Percentiles rank a stretch among this genome's conserved stretches.
phyloP scores from a whole-genome alignment of 2,888 invertebrate genomes.

The Nomada flava region DNA sequence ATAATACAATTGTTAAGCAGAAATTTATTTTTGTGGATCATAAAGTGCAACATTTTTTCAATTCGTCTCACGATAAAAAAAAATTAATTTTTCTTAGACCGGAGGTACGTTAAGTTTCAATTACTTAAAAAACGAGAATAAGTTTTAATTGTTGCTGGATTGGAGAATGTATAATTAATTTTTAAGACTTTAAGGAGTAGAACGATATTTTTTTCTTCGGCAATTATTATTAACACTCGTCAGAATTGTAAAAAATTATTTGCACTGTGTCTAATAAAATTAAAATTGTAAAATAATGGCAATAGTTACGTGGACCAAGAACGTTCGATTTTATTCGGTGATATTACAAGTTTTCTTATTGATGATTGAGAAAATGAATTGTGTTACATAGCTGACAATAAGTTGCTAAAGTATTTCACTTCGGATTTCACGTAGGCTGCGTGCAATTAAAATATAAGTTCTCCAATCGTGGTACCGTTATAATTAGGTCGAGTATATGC shows the following conservation, averaged over 20 bases:
- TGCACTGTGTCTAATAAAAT: background rate
- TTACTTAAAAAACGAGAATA: background rate
- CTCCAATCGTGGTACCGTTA: constrained; percentile 54
- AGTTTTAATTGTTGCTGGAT: background rate
- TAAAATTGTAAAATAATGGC: background rate
- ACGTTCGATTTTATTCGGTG: background rate
- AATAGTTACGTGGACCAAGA: background rate
- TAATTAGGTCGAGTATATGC: constrained; percentile 45
- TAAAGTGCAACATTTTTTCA: no score
- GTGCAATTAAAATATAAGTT: constrained; percentile 42
- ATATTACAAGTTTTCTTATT: background rate
- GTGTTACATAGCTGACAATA: background rate
- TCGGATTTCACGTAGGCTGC: background rate
- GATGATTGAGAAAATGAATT: background rate
- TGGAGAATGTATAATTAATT: background rate
- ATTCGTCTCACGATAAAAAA: no score
- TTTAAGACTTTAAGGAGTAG: background rate
- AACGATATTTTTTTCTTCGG: no score
- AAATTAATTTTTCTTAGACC: no score
- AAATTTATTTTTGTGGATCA: background rate
- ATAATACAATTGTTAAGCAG: background rate
- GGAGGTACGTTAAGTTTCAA: no score
- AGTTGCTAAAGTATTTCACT: background rate
- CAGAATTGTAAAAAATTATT: background rate
- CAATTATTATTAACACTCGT: background rate